Conservation (phyloP, 2,113 vertebrate genomes). For the Dasyornis broadbenti region DNA sequence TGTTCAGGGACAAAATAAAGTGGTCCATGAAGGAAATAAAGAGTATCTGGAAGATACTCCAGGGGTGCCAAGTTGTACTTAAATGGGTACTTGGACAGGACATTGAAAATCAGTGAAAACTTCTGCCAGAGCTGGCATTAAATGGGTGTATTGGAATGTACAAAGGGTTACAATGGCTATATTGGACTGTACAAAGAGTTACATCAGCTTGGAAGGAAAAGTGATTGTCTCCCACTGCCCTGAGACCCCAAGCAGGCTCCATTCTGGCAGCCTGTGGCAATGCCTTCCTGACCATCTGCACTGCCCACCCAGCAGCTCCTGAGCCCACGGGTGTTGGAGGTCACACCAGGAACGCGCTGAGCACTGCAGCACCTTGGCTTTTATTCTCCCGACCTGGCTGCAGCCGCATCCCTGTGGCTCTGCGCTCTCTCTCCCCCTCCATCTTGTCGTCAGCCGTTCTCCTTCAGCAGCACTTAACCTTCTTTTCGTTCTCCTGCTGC, state of each 20-base stretch:
- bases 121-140: not conserved
- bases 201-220: not conserved
- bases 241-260: not conserved
- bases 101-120: not conserved
- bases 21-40: not conserved
- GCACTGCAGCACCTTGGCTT: not conserved
- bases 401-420: not conserved
- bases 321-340: fast-evolving
- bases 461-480: not conserved
- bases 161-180: not conserved
- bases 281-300: not conserved
- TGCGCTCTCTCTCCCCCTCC: not conserved
- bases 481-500: not conserved
- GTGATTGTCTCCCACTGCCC: not conserved
- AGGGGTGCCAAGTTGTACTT: not conserved
- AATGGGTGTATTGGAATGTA: not conserved
- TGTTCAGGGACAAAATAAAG: not conserved
- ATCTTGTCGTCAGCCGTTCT: not conserved
- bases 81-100: not conserved
- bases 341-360: fast-evolving
- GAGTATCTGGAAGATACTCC: not conserved
- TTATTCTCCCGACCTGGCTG: not conserved
- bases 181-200: not conserved
- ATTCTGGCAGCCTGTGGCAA: not conserved
- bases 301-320: not conserved